phyloP scores from a whole-genome alignment of 2,113 vertebrate genomes.

The Emydocephalus ijimae region DNA sequence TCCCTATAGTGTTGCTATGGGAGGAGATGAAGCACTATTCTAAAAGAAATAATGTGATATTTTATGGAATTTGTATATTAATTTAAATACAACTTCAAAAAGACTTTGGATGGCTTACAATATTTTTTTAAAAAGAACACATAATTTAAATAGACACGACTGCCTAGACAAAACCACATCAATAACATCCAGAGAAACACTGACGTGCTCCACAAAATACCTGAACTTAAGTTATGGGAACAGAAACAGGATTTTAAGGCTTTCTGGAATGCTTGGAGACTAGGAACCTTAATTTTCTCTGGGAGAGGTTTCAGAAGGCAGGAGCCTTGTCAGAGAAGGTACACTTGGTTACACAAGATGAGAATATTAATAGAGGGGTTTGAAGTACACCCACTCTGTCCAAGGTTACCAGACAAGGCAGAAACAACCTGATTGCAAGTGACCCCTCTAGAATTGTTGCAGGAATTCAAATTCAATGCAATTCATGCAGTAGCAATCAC shows the following conservation, averaged over 20 bases:
- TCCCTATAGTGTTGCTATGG: neutral
- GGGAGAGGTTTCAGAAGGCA: neutral
- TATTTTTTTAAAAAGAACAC: neutral
- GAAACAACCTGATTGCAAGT: neutral
- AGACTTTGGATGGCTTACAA: neutral
- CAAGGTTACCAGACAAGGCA: neutral
- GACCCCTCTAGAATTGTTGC: neutral
- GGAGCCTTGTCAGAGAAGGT: neutral
- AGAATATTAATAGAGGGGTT: neutral
- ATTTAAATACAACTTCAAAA: neutral
- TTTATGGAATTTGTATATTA: neutral
- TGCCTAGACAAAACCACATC: neutral
- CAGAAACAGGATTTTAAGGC: neutral
- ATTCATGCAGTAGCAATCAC: neutral
- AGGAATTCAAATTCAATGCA: neutral
- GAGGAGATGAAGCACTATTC: neutral
- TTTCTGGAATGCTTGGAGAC: neutral
- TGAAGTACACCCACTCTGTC: neutral
- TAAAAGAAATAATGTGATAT: neutral
- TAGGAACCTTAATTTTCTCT: neutral
- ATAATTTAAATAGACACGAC: neutral
- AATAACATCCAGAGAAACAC: neutral
- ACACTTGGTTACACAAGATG: neutral
- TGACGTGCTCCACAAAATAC: neutral
- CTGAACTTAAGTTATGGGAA: neutral